A percentile compares a stretch with the other conserved stretches of the same genome.
Evolutionary conservation across 2,113 vertebrate species (phyloP).

Genomic region (Ptyas mucosa): DNA sequence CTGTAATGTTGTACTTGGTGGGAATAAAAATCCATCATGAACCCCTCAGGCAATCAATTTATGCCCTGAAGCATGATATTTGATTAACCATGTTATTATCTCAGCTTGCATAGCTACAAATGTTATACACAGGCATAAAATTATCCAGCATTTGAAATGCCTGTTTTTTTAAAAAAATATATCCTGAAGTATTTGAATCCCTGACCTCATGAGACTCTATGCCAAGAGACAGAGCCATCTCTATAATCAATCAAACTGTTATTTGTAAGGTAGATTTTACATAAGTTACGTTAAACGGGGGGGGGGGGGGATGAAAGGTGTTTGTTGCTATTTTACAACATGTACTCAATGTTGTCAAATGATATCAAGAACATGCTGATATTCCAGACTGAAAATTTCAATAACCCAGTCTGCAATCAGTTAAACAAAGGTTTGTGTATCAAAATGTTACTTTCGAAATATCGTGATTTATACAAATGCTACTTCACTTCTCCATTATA

Average conservation of each 20-base stretch:
- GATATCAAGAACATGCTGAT: not conserved
- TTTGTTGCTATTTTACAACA: constrained; percentile 26
- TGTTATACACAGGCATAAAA: constrained; percentile 52
- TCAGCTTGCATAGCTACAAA: constrained; percentile 51
- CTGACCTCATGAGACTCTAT: constrained; percentile 22
- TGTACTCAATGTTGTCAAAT: constrained; percentile 23
- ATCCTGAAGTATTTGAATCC: constrained; percentile 18
- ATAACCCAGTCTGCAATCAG: not conserved
- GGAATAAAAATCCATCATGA: constrained; percentile 43
- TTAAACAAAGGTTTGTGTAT: not conserved
- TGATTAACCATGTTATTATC: constrained; percentile 54
- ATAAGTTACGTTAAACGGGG: not conserved
- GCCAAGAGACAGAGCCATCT: fast-evolving
- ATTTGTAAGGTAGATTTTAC: constrained; percentile 10
- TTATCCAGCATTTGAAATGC: constrained; percentile 46
- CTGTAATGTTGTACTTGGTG: constrained; percentile 45
- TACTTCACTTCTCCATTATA: not conserved
- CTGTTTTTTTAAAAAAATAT: not conserved
- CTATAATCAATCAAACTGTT: not conserved
- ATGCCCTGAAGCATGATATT: constrained; percentile 58
- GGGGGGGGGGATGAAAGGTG: not conserved
- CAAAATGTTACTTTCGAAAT: not conserved
- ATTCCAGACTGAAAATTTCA: not conserved
- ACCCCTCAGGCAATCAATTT: constrained; percentile 55
- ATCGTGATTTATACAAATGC: not conserved